Evolutionary conservation across 2,113 vertebrate genomes (phyloP).

Genomic region (Hydrochoerus hydrochaeris): DNA sequence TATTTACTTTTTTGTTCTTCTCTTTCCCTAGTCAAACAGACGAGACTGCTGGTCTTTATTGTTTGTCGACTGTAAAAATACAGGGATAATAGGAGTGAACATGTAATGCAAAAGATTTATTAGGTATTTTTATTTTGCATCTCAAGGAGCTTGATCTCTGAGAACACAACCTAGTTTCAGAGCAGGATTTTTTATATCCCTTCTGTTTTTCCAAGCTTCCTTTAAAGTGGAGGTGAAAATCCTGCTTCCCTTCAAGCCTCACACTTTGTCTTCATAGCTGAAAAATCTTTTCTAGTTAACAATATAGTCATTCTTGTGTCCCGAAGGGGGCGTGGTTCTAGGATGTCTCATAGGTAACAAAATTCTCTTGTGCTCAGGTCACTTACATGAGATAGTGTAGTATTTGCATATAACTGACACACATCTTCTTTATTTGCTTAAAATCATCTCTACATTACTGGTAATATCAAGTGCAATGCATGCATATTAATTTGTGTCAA

Average conservation of each 20-base stretch:
- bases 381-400: neutral
- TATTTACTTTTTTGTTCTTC: neutral
- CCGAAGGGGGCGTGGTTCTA: neutral
- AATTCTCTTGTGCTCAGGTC: neutral
- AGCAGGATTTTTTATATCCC: neutral
- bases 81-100: neutral
- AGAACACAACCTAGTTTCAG: conserved; percentile 27
- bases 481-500: neutral
- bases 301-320: neutral
- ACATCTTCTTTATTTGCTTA: neutral
- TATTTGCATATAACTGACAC: neutral
- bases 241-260: neutral
- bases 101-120: neutral
- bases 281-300: neutral
- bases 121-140: conserved; percentile 20
- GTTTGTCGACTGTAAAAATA: neutral
- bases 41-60: conserved; percentile 21
- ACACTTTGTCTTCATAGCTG: conserved; percentile 35
- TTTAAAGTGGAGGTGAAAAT: conserved; percentile 23
- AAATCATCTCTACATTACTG: neutral
- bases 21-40: neutral
- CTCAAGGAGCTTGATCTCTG: neutral
- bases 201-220: neutral
- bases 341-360: neutral
- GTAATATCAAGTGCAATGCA: neutral